These are phyloP conservation scores for Saccostrea cuccullata DNA, from an alignment of 1,140 invertebrate genomes.

Conservation along the genomic window DNA sequence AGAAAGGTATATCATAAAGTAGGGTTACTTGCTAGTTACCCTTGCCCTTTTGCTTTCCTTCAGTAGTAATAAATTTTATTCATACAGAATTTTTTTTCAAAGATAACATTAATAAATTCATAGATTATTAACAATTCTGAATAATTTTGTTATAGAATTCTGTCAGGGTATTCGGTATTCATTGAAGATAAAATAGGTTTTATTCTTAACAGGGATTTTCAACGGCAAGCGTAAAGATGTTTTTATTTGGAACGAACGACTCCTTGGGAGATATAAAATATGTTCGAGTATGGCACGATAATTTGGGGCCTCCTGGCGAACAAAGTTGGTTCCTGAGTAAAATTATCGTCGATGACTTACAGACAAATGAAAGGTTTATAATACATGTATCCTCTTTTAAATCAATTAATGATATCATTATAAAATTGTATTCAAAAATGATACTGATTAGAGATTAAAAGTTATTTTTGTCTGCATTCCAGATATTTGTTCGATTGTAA, in stretches of 20 bases:
- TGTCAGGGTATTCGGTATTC: too few relatives aligned
- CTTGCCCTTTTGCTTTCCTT: too few relatives aligned
- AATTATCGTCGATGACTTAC: constrained; percentile 72
- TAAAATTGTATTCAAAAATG: background rate
- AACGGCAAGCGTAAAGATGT: constrained; percentile 68
- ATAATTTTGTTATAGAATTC: too few relatives aligned
- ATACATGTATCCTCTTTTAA: background rate
- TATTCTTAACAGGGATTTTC: constrained; percentile 60
- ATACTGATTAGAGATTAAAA: background rate
- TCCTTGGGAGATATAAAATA: constrained; percentile 71
- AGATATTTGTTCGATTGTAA: constrained; percentile 74
- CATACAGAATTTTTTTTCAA: too few relatives aligned
- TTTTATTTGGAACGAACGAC: constrained; percentile 67
- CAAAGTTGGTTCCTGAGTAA: constrained; percentile 74
- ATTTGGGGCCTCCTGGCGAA: constrained; percentile 68
- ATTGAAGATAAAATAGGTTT: too few relatives aligned
- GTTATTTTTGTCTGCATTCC: background rate
- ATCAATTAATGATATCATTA: background rate
- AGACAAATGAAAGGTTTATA: constrained; percentile 67
- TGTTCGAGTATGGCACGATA: constrained; percentile 77
- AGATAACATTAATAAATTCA: too few relatives aligned
- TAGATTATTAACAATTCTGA: too few relatives aligned
- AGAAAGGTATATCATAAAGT: too few relatives aligned
- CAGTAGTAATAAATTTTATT: too few relatives aligned
- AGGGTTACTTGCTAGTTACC: too few relatives aligned